Base-by-base conservation (phyloP, 2,797 vertebrate genomes). In the Gobio occitaniae region DNA sequence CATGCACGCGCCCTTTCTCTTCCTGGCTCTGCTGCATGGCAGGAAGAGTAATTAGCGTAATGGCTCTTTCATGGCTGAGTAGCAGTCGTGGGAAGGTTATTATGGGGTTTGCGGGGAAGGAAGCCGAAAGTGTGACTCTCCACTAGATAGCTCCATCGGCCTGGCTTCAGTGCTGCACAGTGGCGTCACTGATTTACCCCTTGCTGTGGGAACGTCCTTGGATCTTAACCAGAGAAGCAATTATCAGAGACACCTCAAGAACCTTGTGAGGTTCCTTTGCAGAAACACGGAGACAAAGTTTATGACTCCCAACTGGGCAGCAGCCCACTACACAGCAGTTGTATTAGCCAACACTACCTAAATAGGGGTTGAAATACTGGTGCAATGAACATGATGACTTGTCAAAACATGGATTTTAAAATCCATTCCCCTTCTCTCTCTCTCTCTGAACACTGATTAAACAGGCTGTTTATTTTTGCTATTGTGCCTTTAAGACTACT, bases 31-130 rank as follows among this genome's bases (percentile, higher is more conserved):
- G 75, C 70, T 86, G 86, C 87, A 86, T 78, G 65, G 80, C 83
- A n/a, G 80, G 70, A 77, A 19, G 70, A 61, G 79, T 90, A 87
- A 91, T 90, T 88, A 89, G 78, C 47, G 59, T 90, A 90, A 90
- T 83, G 84, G 80, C 56, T 69, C 47, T 89, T 69, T 89, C 77
- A 80, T 80, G 56, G 87, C 59, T 79, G 54, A 47, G 78, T 17
- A 80, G 78, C 68, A 84, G 77, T 15, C 52, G 12, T 85, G 61
- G 84, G 44, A 72, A 77, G 80, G 82, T 75, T 56, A 61, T n/a
- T 41, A 81, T 32, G 8, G 74, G 17, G 47, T 78, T 4, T 52
- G 59, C 4, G 47, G 29, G 71, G 19, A 50, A 38, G 59, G 21
- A 25, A 61, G 79, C 69, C 25, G 47, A 75, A 75, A 75, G 48